Percentiles rank a stretch among this genome's conserved stretches.
These are phyloP conservation scores for Phylloscopus trochilus DNA, from an alignment of 2,113 vertebrate species.

Conservation along the genomic window DNA sequence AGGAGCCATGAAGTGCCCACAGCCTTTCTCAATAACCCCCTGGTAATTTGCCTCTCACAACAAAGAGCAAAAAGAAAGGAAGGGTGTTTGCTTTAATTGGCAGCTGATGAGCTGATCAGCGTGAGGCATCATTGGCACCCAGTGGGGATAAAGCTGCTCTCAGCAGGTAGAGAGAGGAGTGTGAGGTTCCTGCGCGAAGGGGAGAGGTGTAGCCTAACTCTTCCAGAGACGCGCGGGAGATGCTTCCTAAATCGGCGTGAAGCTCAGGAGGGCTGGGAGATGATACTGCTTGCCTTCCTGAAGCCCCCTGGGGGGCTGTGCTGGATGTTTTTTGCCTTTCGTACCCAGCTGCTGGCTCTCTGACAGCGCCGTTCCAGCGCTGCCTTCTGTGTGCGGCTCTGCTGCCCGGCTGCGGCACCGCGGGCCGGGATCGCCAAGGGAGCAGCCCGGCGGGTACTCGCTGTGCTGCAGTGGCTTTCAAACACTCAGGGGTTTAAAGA, in stretches of 20 bases:
- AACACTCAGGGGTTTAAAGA: neutral
- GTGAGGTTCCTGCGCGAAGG: neutral
- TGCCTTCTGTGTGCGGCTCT: neutral
- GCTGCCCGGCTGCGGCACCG: neutral
- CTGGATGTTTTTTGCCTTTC: neutral
- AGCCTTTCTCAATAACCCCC: neutral
- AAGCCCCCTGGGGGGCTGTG: neutral
- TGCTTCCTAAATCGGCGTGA: fast-evolving
- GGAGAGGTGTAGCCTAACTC: neutral
- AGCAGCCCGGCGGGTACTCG: neutral
- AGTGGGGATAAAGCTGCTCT: neutral
- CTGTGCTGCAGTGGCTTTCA: neutral
- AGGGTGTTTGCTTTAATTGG: neutral
- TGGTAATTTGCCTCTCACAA: neutral
- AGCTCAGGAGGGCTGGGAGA: neutral
- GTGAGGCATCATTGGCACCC: neutral
- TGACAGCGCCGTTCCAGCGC: too few species aligned
- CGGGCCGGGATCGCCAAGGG: neutral
- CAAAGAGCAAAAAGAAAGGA: neutral
- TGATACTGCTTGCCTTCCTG: neutral
- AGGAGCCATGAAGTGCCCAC: neutral
- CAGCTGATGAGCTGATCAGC: neutral
- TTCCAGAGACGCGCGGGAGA: fast-evolving
- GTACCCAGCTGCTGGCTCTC: neutral
- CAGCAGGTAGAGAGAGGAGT: neutral